A percentile compares a stretch with the other conserved stretches of the same genome.
Evolutionary conservation across 2,888 invertebrate species (phyloP).

Genomic region (Drosophila pseudotakahashii): DNA sequence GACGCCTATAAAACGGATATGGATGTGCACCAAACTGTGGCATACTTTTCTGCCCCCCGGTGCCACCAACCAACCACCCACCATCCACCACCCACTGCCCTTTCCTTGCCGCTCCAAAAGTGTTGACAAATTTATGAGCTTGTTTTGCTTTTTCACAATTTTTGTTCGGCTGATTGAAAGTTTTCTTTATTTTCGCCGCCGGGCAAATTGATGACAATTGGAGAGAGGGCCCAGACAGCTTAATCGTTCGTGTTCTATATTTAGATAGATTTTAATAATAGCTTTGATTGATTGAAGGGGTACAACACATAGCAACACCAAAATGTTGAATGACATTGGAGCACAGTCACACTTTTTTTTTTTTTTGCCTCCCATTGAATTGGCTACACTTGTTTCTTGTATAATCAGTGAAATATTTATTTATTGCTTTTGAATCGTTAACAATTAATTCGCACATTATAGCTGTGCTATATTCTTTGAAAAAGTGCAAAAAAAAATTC

Average conservation of each 20-base stretch:
- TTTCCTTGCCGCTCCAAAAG: constrained; percentile 42
- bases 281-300: constrained; percentile 28
- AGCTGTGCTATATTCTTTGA: constrained; percentile 26
- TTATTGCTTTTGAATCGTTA: constrained; percentile 22
- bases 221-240: constrained; percentile 24
- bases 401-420: constrained; percentile 30
- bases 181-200: constrained; percentile 35
- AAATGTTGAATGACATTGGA: too few species aligned
- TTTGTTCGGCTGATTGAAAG: constrained; percentile 68
- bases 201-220: constrained; percentile 56
- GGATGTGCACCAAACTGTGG: constrained; percentile 37
- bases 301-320: constrained; percentile 1
- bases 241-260: constrained; percentile 35
- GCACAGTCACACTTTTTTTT: background rate
- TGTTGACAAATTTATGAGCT: constrained; percentile 76
- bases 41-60: constrained; percentile 3
- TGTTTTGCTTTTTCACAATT: constrained; percentile 65
- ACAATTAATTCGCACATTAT: background rate
- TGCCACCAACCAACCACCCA: background rate
- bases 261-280: constrained; percentile 21
- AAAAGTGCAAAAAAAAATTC: constrained; percentile 12
- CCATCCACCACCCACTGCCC: background rate
- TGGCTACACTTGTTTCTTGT: background rate
- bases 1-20: constrained; percentile 62
- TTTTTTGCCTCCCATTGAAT: background rate